Evolutionary conservation across 2,797 vertebrate genomes (phyloP).

Genomic region (Sphenodon punctatus): DNA sequence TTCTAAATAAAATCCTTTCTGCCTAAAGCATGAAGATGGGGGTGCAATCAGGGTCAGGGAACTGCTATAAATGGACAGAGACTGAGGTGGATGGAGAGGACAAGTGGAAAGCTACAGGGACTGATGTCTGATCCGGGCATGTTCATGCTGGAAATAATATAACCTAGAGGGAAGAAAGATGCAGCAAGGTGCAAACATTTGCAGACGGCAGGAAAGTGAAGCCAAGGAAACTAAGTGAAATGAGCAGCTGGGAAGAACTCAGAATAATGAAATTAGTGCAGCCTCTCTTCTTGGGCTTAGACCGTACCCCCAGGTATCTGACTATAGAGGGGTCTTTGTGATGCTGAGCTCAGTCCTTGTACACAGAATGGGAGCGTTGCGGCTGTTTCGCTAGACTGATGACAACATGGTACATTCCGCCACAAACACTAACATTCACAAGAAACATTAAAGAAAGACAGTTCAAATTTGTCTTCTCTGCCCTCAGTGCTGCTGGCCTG

Average conservation of each 20-base stretch:
- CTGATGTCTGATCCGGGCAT: background rate
- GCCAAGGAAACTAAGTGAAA: accelerated
- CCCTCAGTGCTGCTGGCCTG: background rate
- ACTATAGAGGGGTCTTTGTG: background rate
- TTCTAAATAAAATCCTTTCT: background rate
- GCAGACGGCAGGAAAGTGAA: background rate
- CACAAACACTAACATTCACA: background rate
- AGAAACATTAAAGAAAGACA: background rate
- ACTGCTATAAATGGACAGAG: background rate
- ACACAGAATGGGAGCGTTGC: background rate
- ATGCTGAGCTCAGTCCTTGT: background rate
- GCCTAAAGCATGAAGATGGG: accelerated
- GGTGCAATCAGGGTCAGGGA: background rate
- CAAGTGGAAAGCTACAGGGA: background rate
- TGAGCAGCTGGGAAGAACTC: background rate
- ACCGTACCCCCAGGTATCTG: background rate
- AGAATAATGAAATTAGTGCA: background rate
- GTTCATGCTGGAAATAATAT: background rate
- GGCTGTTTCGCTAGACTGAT: too few species aligned
- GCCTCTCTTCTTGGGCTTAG: background rate
- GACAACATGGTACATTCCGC: background rate
- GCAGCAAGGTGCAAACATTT: background rate
- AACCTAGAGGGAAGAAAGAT: background rate
- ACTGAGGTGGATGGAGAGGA: accelerated
- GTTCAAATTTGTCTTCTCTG: background rate